Evolutionary conservation across 2,113 vertebrate species (phyloP), one percentile per base, ranked within the genome.

Genomic region (Panthera uncia): DNA sequence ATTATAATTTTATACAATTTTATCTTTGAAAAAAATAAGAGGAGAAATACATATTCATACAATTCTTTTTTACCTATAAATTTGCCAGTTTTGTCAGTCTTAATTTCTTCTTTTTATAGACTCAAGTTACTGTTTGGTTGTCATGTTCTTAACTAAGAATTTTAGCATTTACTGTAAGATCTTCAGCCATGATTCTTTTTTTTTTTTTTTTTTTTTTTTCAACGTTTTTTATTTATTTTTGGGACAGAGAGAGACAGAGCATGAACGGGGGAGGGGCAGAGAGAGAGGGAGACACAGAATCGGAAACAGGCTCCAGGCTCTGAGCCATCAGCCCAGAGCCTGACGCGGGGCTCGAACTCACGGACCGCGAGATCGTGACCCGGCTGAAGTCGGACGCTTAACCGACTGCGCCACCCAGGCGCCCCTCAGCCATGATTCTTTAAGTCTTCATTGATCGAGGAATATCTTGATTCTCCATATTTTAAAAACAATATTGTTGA

Each of bases 111-210:
- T 78, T 89, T 29, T 31, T 90, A 0, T 63, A 36, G 48, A 82
- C 74, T 76, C 12, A 55, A 45, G 36, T 81, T 81, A 88, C 8
- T 74, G 15, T 79, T 36, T 89, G 13, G 3, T 31, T 95, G 52
- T 95, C n/a, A 82, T 74, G 81, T 88, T 16, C 74, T 92, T 82
- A 31, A 31, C 9, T 48, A 79, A 73, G 65, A 85, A 31, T 94
- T 94, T 85, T 85, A 71, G 5, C 23, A 65, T 84, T 93, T 93
- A 38, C 50, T 38, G 0, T 78, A 84, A 52, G 63, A 27, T 85
- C 41, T 89, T 94, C 21, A 94, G 73, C 86, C 16, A n/a, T 85
- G 29, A 55, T 55, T 90, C 90, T 55, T 94, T 89, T n/a, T n/a
- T n/a, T n/a, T n/a, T n/a, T n/a, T n/a, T n/a, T n/a, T n/a, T n/a